phyloP scores from a whole-genome alignment of 2,888 invertebrate species.

The Osedax fenrisi region DNA sequence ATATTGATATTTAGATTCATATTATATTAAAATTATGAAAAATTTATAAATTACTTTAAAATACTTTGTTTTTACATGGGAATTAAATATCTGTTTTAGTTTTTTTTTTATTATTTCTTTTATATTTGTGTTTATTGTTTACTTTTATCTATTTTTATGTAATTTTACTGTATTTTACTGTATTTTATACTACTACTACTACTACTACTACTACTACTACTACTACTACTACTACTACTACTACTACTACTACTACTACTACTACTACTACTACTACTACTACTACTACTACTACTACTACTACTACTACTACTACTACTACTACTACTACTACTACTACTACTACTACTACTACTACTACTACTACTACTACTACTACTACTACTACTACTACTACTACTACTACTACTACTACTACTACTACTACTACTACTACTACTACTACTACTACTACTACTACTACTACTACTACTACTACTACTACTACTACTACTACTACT shows the following conservation, averaged over 20 bases:
- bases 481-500: neutral
- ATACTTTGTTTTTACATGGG: too few relatives aligned
- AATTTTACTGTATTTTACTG: too few relatives aligned
- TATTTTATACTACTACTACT: too few relatives aligned
- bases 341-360: conserved; percentile 8
- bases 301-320: conserved; percentile 2
- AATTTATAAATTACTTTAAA: too few relatives aligned
- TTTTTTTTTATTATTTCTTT: too few relatives aligned
- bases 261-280: neutral
- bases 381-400: conserved; percentile 10
- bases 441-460: neutral
- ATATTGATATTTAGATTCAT: too few relatives aligned
- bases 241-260: neutral
- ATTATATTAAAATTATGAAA: too few relatives aligned
- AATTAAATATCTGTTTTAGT: too few relatives aligned
- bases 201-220: neutral
- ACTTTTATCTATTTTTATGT: too few relatives aligned
- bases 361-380: neutral
- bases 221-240: neutral
- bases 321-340: conserved; percentile 7
- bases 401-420: conserved; percentile 7
- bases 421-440: conserved; percentile 1
- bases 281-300: neutral
- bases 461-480: neutral
- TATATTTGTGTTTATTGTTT: too few relatives aligned